Base-by-base conservation (phyloP, 2,888 invertebrate species). In the Agonum fuliginosum region DNA sequence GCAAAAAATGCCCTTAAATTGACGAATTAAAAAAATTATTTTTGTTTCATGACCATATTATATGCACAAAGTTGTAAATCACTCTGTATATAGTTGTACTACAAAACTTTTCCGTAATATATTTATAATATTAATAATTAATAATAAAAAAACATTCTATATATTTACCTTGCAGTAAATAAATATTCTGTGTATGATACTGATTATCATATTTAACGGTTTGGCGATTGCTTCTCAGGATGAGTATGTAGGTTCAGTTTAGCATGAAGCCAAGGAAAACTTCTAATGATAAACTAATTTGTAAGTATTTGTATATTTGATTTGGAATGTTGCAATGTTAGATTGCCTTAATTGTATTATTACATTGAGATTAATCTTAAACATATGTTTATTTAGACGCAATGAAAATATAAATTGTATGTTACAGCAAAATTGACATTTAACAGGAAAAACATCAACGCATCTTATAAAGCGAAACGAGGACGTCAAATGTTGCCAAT, bases 221-320 rank as follows among this genome's bases (percentile, higher is more conserved):
- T 37, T 37, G 37, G 37, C 12, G 37, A 37, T 3, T 37, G 37
- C 37, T 37, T 37, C 37, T 10, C 8, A 37, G 6, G 58, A 62
- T 62, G 58, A 30, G 58, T 30, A 62, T 17, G 58, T 62, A 62
- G 58, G 58, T 17, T 8, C 6, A 27, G 17, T 62, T 62, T 62
- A 62, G 58, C 58, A 62, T 62, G 27, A 30, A 17, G 12, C 58
- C 58, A 62, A 62, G 58, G 58, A 62, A 62, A 62, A 62, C 58
- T 17, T 14, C 30, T 62, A 27, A 14, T 27, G 54, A 54, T 54
- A 62, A 30, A 62, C 58, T 54, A 54, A 54, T 54, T 54, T 54
- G 54, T 54, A 54, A 17, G 30, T 62, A 46, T 46, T 46, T 46
- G 46, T 46, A 10, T 62, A 17, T 30, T 62, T 62, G 58, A 62